A percentile compares a stretch with the other conserved stretches of the same genome.
Evolutionary conservation across 92 coral and sea anemone species (phyloP).

Genomic region (Parazoanthus atlanticus): DNA sequence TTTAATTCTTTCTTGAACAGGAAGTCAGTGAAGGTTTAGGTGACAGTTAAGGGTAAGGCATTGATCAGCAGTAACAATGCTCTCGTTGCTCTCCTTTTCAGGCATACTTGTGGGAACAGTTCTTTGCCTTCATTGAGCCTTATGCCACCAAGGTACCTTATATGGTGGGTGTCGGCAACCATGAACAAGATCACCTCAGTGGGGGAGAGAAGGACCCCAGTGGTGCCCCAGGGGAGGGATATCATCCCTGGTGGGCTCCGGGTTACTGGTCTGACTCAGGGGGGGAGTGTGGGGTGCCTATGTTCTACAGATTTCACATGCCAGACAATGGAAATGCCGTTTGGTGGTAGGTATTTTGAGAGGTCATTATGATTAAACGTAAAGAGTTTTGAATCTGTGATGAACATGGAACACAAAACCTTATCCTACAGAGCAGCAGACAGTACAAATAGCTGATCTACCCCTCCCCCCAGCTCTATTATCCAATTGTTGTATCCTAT

Average conservation of each 20-base stretch:
- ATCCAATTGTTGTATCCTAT: background rate
- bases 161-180: conserved; percentile 98
- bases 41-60: background rate
- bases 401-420: background rate
- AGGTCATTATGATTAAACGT: background rate
- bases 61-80: background rate
- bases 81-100: conserved; percentile 25
- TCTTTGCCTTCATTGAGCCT: conserved; percentile 81
- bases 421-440: too few relatives aligned
- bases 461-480: background rate
- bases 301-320: conserved; percentile 96
- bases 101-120: conserved; percentile 98
- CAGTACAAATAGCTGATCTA: background rate
- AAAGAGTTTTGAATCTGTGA: background rate
- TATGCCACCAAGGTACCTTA: conserved; percentile 88
- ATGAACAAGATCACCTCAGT: conserved; percentile 84
- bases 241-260: conserved; percentile 97
- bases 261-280: conserved; percentile 84
- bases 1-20: too few relatives aligned
- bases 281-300: conserved; percentile 99
- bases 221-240: conserved; percentile 97
- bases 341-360: conserved; percentile 78
- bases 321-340: conserved; percentile 92
- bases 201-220: conserved; percentile 95
- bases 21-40: background rate